A percentile compares a stretch with the other conserved stretches of the same genome.
These are phyloP conservation scores for Myrmecophaga tridactyla DNA, from an alignment of 2,113 vertebrate genomes.

Conservation along the genomic window DNA sequence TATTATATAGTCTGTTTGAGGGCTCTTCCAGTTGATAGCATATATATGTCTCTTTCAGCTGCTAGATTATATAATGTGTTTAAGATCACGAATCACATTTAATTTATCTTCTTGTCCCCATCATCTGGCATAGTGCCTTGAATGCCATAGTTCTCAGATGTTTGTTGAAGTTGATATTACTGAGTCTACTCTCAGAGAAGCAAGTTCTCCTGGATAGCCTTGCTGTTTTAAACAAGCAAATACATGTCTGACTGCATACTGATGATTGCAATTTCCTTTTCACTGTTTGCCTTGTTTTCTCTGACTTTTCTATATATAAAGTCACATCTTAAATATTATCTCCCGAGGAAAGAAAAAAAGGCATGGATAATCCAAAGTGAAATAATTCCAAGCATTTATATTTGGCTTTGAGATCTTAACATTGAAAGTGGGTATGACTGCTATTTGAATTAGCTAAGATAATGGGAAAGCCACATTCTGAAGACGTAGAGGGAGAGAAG, in stretches of 20 bases:
- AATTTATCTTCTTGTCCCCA: constrained; percentile 21
- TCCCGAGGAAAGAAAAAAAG: neutral
- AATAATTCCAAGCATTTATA: constrained; percentile 13
- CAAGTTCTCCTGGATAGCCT: constrained; percentile 19
- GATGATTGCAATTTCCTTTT: neutral
- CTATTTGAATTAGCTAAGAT: constrained; percentile 43
- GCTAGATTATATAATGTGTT: neutral
- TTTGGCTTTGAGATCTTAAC: constrained; percentile 22
- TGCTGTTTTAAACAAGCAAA: neutral
- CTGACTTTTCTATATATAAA: constrained; percentile 19
- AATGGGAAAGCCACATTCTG: neutral
- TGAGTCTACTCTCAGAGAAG: constrained; percentile 33
- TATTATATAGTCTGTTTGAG: neutral
- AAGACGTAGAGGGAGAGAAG: neutral
- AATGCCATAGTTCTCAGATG: neutral
- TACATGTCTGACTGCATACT: constrained; percentile 11
- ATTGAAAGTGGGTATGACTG: constrained; percentile 18
- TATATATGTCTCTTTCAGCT: constrained; percentile 7
- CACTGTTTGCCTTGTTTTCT: constrained; percentile 25
- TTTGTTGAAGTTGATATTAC: constrained; percentile 19
- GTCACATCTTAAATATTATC: constrained; percentile 6
- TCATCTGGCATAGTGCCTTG: neutral
- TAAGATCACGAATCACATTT: constrained; percentile 33
- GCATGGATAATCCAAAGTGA: constrained; percentile 15
- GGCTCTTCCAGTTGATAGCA: neutral